Evolutionary conservation across 2,888 invertebrate species (phyloP), one percentile per base, ranked within the genome.

Genomic region (Pollenia angustigena): DNA sequence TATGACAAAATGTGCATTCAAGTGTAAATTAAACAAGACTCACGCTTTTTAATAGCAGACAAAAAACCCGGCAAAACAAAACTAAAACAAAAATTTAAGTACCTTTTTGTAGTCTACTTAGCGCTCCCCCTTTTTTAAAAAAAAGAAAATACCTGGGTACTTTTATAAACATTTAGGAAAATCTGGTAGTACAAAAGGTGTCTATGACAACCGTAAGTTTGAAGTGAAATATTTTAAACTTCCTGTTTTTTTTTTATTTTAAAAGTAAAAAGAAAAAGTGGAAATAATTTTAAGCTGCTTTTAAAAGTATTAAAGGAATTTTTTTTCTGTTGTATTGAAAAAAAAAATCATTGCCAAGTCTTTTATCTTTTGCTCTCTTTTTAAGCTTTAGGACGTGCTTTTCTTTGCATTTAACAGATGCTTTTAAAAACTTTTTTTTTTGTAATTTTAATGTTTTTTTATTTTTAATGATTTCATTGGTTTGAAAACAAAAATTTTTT

Each of bases 1-100:
- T 85, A 90, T 90, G 89, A 87, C 89, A 89, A 90, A 89, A 90
- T 90, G 90, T 90, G 91, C 91, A 91, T 90, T 92, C 90, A 90
- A 90, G 91, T 90, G 91, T 90, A 90, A 87, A 91, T 89, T 89
- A 88, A 83, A 89, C 84, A 89, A 76, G 80, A 82, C 69, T 62
- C 64, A 64, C 71, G 75, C 74, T 78, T 80, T 74, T 82, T 69
- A 54, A 86, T 79, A 74, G 69, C 64, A 74, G 23, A 68, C 23
- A 23, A 60, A 62, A 16, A 46, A 64, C 18, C 42, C 10, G 32
- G 60, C 52, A 74, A 84, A 64, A 60, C 4, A 56, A 52, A 78
- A 71, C 1, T 42, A 58, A 6, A 56, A 83, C 46, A 71, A 74
- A 52, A 71, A 60, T 44, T 76, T 18, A 58, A 78, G 56, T 56